Evolutionary conservation across 2,888 invertebrate genomes (phyloP).

Genomic region (Tribolium freemani): DNA sequence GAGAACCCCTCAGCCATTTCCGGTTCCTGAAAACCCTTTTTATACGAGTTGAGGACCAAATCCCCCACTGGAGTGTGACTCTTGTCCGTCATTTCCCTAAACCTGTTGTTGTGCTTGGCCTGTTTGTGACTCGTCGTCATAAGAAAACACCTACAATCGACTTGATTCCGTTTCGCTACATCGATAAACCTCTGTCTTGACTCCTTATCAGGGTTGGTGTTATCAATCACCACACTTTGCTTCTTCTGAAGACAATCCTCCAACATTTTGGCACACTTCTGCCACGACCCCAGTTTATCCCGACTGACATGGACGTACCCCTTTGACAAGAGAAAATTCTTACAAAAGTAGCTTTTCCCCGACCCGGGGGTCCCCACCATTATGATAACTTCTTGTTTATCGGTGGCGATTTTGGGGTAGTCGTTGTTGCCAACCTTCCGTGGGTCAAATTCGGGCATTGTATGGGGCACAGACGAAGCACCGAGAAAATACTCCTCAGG

Average conservation of each 20-base stretch:
- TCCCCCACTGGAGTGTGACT: conserved; percentile 83
- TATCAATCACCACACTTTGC: conserved; percentile 88
- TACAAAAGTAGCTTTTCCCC: conserved; percentile 89
- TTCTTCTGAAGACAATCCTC: conserved; percentile 72
- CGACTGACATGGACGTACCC: conserved; percentile 85
- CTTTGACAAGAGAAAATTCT: conserved; percentile 74
- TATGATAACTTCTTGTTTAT: conserved; percentile 77
- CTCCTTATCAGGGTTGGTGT: conserved; percentile 89
- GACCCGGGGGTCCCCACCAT: conserved; percentile 89
- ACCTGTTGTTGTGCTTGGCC: conserved; percentile 90
- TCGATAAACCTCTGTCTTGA: conserved; percentile 82
- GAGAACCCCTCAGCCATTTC: conserved; percentile 84
- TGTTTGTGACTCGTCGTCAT: conserved; percentile 82
- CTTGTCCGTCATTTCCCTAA: conserved; percentile 82
- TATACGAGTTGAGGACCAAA: conserved; percentile 86
- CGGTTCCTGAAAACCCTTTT: conserved; percentile 86
- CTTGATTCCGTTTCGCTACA: conserved; percentile 75
- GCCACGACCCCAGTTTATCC: conserved; percentile 86
- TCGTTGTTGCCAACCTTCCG: conserved; percentile 66
- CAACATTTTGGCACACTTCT: conserved; percentile 83
- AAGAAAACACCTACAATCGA: conserved; percentile 84
- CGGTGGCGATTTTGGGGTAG: conserved; percentile 59
- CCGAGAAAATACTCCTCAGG: conserved; percentile 94
- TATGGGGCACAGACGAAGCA: conserved; percentile 71
- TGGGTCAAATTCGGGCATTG: conserved; percentile 79